Percentiles rank a stretch among this genome's conserved stretches.
Evolutionary conservation across 2,888 invertebrate species (phyloP).

Genomic region (Platycnemis pennipes): DNA sequence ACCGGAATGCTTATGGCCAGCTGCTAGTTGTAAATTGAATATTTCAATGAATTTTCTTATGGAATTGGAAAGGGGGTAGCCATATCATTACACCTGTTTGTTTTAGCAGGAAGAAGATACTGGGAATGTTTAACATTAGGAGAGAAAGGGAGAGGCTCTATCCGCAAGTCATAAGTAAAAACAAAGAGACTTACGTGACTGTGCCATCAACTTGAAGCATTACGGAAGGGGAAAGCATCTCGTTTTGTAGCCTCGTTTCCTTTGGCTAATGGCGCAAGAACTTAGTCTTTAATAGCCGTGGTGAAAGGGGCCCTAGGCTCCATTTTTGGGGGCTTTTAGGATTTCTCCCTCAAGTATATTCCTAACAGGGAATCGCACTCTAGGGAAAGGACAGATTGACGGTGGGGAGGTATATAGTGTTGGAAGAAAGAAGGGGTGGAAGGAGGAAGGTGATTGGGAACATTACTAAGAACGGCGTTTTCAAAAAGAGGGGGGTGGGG

Average conservation of each 20-base stretch:
- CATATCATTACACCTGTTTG: too few relatives aligned
- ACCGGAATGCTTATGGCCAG: too few relatives aligned
- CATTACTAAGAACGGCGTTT: too few relatives aligned
- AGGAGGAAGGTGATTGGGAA: not conserved
- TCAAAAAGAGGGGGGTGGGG: not conserved
- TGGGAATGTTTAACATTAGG: too few relatives aligned
- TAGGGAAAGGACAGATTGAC: not conserved
- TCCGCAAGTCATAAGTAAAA: too few relatives aligned
- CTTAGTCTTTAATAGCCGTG: not conserved
- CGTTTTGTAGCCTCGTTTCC: not conserved
- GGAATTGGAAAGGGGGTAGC: too few relatives aligned
- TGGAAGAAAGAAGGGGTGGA: not conserved
- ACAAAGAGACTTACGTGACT: not conserved
- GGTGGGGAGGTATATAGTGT: not conserved
- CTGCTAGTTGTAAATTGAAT: too few relatives aligned
- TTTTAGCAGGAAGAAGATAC: too few relatives aligned
- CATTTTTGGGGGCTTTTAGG: not conserved
- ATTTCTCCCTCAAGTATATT: not conserved
- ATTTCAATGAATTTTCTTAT: too few relatives aligned
- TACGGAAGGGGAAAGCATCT: not conserved
- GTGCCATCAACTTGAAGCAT: not conserved
- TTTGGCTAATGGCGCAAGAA: not conserved
- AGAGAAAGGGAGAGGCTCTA: too few relatives aligned
- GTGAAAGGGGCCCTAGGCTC: not conserved
- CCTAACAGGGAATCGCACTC: not conserved